Conservation (phyloP, 2,113 vertebrate species). For the Meriones unguiculatus region DNA sequence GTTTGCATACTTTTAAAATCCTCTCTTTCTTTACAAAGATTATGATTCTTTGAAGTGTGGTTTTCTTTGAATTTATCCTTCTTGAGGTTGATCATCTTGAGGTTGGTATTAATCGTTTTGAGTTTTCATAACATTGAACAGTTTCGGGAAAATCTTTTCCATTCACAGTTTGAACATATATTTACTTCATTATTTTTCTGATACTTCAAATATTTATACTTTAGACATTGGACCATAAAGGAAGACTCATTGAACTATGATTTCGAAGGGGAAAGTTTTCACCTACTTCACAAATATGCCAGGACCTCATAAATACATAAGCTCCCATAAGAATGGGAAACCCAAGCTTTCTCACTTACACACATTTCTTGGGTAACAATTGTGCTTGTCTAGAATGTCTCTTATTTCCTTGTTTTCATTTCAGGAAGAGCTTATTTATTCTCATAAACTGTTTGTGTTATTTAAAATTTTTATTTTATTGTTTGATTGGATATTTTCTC, state of each 20-base stretch:
- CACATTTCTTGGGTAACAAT: not conserved
- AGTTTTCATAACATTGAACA: not conserved
- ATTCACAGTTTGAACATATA: not conserved
- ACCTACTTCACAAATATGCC: not conserved
- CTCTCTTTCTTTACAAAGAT: not conserved
- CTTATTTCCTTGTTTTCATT: not conserved
- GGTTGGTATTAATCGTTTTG: not conserved
- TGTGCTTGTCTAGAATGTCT: not conserved
- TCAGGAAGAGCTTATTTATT: not conserved
- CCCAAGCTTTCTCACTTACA: not conserved
- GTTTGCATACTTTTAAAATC: not conserved
- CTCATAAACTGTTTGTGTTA: not conserved
- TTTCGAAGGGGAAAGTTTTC: not conserved
- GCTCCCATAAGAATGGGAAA: not conserved
- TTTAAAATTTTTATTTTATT: not conserved
- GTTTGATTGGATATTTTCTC: not conserved
- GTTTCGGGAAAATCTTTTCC: not conserved
- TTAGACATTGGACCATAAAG: not conserved
- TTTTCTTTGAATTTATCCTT: conserved; percentile 13
- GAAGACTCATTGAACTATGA: not conserved
- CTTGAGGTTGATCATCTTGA: not conserved
- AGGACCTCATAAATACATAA: not conserved
- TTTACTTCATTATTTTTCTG: not conserved
- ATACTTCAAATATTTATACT: not conserved
- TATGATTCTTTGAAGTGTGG: not conserved